These are phyloP conservation scores for Chironomus riparius DNA, from an alignment of 2,888 invertebrate species.

Conservation along the genomic window DNA sequence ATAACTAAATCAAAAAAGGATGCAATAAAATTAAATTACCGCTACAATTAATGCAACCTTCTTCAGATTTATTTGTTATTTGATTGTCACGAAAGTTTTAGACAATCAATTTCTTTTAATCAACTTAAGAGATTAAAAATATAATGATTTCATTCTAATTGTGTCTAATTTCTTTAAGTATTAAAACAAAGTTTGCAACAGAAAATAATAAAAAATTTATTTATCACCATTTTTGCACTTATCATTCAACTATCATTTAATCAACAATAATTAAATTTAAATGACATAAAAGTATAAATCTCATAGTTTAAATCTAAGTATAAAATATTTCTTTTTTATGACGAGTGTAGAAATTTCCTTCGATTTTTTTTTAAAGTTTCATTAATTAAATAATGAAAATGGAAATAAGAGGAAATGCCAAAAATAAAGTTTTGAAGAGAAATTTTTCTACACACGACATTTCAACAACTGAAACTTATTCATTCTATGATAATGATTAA, in stretches of 20 bases:
- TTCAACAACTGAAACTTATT: too few species aligned
- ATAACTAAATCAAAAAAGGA: not conserved
- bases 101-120: too few species aligned
- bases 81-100: too few species aligned
- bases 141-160: not conserved
- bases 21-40: too few species aligned
- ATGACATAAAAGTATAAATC: not conserved
- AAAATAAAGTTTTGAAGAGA: too few species aligned
- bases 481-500: too few species aligned
- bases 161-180: not conserved
- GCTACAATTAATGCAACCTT: not conserved
- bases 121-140: not conserved
- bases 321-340: too few species aligned
- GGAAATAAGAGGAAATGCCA: too few species aligned
- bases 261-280: not conserved
- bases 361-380: too few species aligned
- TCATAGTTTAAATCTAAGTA: not conserved
- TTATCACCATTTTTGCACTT: not conserved
- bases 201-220: conserved; percentile 9
- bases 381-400: too few species aligned
- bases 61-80: not conserved
- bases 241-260: not conserved
- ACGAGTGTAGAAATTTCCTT: too few species aligned
- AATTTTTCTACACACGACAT: too few species aligned
- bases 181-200: conserved; percentile 8